phyloP scores from a whole-genome alignment of 2,888 invertebrate genomes.

The Heliconius ismenius region DNA sequence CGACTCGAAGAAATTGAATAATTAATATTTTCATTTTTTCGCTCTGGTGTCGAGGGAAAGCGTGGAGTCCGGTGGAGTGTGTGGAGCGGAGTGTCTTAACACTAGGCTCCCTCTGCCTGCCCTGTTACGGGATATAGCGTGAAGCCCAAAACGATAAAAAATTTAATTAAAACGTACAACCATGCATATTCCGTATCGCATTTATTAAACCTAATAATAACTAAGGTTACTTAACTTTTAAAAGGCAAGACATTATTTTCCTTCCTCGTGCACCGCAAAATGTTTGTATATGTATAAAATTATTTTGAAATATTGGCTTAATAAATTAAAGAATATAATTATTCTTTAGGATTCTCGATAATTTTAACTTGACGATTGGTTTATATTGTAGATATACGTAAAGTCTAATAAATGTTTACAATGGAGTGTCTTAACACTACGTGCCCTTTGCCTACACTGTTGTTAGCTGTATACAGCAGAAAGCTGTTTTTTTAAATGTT shows the following conservation, averaged over 20 bases:
- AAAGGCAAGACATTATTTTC: conserved; percentile 5
- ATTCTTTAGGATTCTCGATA: not conserved
- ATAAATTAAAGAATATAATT: not conserved
- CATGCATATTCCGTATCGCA: not conserved
- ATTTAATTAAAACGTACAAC: not conserved
- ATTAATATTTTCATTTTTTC: too few species aligned
- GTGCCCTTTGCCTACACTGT: too few species aligned
- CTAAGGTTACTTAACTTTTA: conserved; percentile 10
- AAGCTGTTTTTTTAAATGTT: too few species aligned
- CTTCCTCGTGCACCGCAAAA: conserved; percentile 6
- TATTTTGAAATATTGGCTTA: not conserved
- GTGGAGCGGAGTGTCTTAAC: too few species aligned
- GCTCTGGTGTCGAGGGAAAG: too few species aligned
- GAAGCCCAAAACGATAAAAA: not conserved
- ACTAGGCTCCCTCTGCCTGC: not conserved
- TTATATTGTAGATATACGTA: not conserved
- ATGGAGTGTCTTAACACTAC: too few species aligned
- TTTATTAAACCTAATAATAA: conserved; percentile 10
- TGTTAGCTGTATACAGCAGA: too few species aligned
- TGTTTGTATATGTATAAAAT: not conserved
- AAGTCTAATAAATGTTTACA: not conserved
- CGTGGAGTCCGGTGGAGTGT: too few species aligned
- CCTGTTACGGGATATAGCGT: not conserved
- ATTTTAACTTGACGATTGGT: not conserved
- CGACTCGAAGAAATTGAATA: too few species aligned